phyloP scores from a whole-genome alignment of 2,888 invertebrate species.

The Alviniconcha strummeri region DNA sequence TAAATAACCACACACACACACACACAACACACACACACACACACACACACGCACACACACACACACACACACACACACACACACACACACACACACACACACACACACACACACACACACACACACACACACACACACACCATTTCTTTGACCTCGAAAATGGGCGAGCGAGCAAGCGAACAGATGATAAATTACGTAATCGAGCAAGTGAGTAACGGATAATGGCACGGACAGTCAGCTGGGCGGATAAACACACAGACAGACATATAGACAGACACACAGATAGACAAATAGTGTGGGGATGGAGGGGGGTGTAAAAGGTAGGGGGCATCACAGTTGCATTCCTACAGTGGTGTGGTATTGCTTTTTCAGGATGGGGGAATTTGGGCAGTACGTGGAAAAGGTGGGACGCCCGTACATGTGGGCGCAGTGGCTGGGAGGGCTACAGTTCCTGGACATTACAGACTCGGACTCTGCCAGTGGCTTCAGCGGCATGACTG shows the following conservation, averaged over 20 bases:
- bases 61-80: slow-evolving; percentile 11
- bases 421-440: slow-evolving; percentile 94
- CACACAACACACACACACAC: neutral
- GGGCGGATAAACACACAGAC: neutral
- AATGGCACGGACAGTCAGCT: neutral
- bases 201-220: neutral
- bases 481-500: slow-evolving; percentile 35
- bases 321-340: too few relatives aligned
- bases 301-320: too few relatives aligned
- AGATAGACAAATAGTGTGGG: neutral
- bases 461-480: slow-evolving; percentile 57
- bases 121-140: slow-evolving; percentile 6
- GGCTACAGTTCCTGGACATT: slow-evolving; percentile 82
- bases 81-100: neutral
- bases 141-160: neutral
- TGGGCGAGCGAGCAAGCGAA: neutral
- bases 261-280: neutral
- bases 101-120: slow-evolving; percentile 1
- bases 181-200: neutral
- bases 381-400: slow-evolving; percentile 70
- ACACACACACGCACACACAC: neutral
- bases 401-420: slow-evolving; percentile 85
- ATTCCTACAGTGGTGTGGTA: neutral
- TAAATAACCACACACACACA: too few relatives aligned
- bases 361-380: slow-evolving; percentile 68